A percentile compares a stretch with the other conserved stretches of the same genome.
Conservation (phyloP, 2,888 invertebrate species). For the Serrognathus titanus region DNA sequence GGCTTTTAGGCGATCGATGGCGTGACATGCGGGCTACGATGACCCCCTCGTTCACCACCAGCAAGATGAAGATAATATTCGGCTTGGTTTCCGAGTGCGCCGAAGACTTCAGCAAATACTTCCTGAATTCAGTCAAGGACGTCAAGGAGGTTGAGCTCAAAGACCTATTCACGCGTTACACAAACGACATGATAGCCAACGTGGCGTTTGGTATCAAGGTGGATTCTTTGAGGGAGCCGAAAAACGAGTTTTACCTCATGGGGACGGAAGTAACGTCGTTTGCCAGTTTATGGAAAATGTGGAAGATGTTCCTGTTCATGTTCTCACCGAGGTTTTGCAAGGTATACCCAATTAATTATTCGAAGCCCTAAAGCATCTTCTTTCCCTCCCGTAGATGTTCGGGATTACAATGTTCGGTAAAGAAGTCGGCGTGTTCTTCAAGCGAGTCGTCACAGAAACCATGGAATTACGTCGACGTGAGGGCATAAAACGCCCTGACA, state of each 20-base stretch:
- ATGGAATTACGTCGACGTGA: conserved; percentile 50
- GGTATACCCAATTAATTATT: conserved; percentile 2
- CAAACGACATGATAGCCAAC: conserved; percentile 60
- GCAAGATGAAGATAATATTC: conserved; percentile 26
- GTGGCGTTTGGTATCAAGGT: conserved; percentile 56
- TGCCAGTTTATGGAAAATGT: not conserved
- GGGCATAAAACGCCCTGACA: conserved; percentile 54
- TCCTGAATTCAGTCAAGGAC: conserved; percentile 23
- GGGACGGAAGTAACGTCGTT: conserved; percentile 30
- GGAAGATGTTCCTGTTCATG: conserved; percentile 3
- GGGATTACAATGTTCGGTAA: conserved; percentile 1
- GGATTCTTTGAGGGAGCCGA: conserved; percentile 53
- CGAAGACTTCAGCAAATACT: conserved; percentile 23
- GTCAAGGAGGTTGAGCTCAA: conserved; percentile 45
- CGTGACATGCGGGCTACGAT: conserved; percentile 45
- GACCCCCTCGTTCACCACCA: conserved; percentile 42
- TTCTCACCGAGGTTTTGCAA: conserved; percentile 11
- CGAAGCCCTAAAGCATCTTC: too few relatives aligned
- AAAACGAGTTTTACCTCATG: conserved; percentile 55
- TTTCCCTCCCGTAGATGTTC: conserved; percentile 2
- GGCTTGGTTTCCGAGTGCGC: conserved; percentile 13
- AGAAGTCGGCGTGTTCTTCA: conserved; percentile 2
- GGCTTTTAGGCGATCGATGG: conserved; percentile 28
- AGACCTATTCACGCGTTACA: conserved; percentile 53
- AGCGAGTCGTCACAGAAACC: conserved; percentile 35